Base-by-base conservation (phyloP, 1,140 invertebrate genomes). In the Galleria mellonella region DNA sequence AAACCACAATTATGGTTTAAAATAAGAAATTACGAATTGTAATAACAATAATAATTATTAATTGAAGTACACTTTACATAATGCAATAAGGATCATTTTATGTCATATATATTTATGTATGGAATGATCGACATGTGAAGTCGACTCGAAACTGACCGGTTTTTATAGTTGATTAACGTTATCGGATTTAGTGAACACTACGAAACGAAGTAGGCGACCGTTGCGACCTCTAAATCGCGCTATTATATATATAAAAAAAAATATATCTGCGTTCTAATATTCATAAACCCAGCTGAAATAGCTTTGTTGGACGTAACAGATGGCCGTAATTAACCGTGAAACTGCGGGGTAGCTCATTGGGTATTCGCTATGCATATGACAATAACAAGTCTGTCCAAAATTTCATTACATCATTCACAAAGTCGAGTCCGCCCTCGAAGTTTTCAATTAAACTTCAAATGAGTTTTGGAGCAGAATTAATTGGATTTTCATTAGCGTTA, bases 401-500 rank as follows among this genome's bases (percentile, higher is more conserved):
- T 79, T 68, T 83, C 74, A 83, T 81, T 83, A 78, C 72, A 73
- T 76, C 69, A 77, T 75, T 70, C 71, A 69, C 68, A 65, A 64
- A 72, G 67, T 64, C 53, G 57, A 56, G 59, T 55, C 60, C 65
- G 58, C 72, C 75, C 66, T 72, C 57, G 58, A 71, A 81, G 71
- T 81, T 83, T 83, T 81, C 79, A 83, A 83, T 83, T 83, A 83
- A 83, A 81, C 76, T 83, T 81, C 68, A 60, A 75, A 81, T 76
- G 76, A 83, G 77, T 83, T 81, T 79, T 67, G 68, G 71, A 79
- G 67, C 70, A 52, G 72, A 78, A 83, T 81, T 83, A 83, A 83
- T 83, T 82, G 75, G 72, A 76, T 79, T 83, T 83, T 79, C 79
- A 83, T 83, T 83, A 83, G 76, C 65, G 74, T 68, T 79, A 70